Conservation (phyloP, 2,888 invertebrate genomes). For the Drosophila pullipes region DNA sequence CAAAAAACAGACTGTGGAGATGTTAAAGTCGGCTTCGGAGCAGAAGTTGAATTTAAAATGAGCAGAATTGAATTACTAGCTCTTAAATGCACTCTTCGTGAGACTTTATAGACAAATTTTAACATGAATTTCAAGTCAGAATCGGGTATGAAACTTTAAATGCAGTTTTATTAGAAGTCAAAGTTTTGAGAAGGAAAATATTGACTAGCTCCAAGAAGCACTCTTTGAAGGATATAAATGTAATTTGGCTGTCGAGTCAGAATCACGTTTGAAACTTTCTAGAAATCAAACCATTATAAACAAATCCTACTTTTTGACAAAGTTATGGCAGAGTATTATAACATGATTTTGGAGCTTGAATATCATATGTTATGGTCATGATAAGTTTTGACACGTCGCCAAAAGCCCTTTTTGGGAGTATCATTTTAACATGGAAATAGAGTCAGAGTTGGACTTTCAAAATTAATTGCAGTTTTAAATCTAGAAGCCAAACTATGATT, state of each 20-base stretch:
- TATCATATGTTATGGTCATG: not conserved
- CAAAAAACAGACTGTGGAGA: not conserved
- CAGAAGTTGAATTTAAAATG: not conserved
- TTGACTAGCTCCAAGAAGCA: not conserved
- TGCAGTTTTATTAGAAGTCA: too few species aligned
- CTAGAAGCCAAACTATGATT: not conserved
- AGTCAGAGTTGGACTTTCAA: not conserved
- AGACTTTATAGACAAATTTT: not conserved
- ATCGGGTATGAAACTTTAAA: not conserved
- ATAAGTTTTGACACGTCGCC: not conserved
- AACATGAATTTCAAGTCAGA: not conserved
- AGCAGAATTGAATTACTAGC: not conserved
- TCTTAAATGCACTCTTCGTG: not conserved
- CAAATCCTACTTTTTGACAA: not conserved
- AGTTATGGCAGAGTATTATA: not conserved
- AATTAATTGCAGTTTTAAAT: not conserved
- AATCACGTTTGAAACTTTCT: not conserved
- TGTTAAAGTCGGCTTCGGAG: constrained; percentile 1
- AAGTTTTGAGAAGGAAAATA: not conserved
- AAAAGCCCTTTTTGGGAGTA: not conserved
- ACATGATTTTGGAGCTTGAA: not conserved
- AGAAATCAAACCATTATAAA: not conserved
- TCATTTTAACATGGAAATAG: not conserved
- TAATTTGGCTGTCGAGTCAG: not conserved
- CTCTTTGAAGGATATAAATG: not conserved